Base-by-base conservation (phyloP, 2,113 vertebrate genomes). In the Scortum barcoo region DNA sequence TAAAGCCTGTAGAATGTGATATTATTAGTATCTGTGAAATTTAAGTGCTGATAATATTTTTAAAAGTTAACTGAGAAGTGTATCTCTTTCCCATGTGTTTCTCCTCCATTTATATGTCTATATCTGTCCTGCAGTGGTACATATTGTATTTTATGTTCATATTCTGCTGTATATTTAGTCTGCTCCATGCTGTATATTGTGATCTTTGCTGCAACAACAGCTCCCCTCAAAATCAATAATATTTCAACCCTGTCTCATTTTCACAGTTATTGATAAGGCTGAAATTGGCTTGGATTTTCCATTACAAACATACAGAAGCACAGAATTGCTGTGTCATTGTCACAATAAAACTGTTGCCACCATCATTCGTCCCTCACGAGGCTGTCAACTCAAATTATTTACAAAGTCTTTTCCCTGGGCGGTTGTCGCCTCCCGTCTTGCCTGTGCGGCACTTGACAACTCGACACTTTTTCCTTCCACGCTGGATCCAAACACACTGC, bases 361-460 rank as follows among this genome's bases (percentile, higher is more conserved):
- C 61, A 60, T 81, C 48, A 16, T 76, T 67, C 7, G 58, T 73
- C 77, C 40, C 44, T 69, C 60, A 30, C 50, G 3, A 40, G 42
- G 65, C 70, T 83, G 86, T 84, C 80, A 75, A 46, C 17, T 72
- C 65, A 56, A 88, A 88, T 86, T 19, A 69, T 75, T 80, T 69
- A 62, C 66, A 69, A 57, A 81, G 69, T 46, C 50, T 57, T 50
- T 50, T 68, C 65, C 76, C 72, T 2, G 33, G 80, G 83, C 66
- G 30, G 38, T 57, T 76, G 80, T 85, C 53, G 46, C 86, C 72
- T 63, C 38, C 69, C 1, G 11, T 71, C 46, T 44, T 20, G 69
- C 65, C 77, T 63, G 42, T 11, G 62, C 56, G 28, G 22, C 69
- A 77, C 44, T 83, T 22, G 13, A 81, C 62, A 69, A 57, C 63